Evolutionary conservation across 2,888 invertebrate species (phyloP).

Genomic region (Diarsia rubi): DNA sequence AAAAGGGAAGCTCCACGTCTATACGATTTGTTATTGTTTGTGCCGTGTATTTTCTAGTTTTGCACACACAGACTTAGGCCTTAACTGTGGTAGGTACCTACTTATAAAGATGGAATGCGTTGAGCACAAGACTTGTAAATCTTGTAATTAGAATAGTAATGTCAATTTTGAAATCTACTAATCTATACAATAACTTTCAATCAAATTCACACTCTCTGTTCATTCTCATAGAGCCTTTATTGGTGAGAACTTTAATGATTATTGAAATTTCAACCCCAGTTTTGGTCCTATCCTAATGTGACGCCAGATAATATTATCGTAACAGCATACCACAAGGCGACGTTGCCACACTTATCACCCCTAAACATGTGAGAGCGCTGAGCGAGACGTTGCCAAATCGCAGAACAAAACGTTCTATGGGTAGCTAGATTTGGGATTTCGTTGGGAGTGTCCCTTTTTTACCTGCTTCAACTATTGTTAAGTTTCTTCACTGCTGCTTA

Average conservation of each 20-base stretch:
- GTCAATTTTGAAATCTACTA: background rate
- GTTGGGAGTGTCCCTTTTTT: slow-evolving; percentile 74
- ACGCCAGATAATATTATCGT: slow-evolving; percentile 50
- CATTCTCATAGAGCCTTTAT: slow-evolving; percentile 1
- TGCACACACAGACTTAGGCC: background rate
- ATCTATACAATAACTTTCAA: background rate
- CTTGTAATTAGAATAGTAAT: background rate
- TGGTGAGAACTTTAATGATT: background rate
- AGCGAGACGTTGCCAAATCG: slow-evolving; percentile 81
- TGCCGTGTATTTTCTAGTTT: background rate
- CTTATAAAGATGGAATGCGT: background rate
- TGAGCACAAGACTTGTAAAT: background rate
- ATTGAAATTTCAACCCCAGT: slow-evolving; percentile 27
- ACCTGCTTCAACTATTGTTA: slow-evolving; percentile 79
- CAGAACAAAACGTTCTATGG: slow-evolving; percentile 70
- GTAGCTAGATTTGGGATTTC: slow-evolving; percentile 77
- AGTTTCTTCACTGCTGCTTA: slow-evolving; percentile 63
- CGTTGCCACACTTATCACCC: slow-evolving; percentile 79
- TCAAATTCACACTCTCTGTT: background rate
- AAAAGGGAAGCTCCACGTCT: background rate
- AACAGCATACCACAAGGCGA: slow-evolving; percentile 63
- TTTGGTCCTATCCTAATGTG: slow-evolving; percentile 41
- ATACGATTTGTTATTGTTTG: background rate
- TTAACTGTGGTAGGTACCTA: background rate
- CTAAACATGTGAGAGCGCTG: slow-evolving; percentile 73